Evolutionary conservation across 1,140 invertebrate species (phyloP), one percentile per base, ranked within the genome.

Genomic region (Leptestheria dahalacensis): DNA sequence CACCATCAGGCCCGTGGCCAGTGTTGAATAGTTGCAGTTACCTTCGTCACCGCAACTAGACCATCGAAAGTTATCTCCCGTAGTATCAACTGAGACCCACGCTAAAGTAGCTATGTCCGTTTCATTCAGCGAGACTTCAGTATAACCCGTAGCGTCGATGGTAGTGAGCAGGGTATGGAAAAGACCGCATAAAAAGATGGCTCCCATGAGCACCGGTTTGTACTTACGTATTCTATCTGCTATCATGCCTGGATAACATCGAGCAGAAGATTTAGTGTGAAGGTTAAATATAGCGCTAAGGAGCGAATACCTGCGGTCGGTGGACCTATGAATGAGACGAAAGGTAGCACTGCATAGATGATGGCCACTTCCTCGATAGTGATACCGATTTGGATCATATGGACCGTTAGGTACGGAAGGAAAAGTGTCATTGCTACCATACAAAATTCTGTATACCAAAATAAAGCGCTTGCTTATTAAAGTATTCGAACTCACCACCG

Each of bases 301-400:
- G 2, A 64, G 62, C n/a, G n/a, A n/a, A 77, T 74, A 83, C 82
- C 82, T 74, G 84, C 84, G 53, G 86, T 75, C 21, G 85, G 85
- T 23, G 85, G 84, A 65, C 84, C 85, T 48, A 88, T 68, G 66
- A 88, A 85, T 1, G 84, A 85, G 1, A 85, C 85, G 53, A 89
- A 82, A 12, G 87, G 86, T 64, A 90, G 74, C 11, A 86, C 80
- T 64, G 87, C 75, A 72, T 89, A 90, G 63, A 90, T 84, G 65
- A 88, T 80, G 48, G 85, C 84, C 63, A 88, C 86, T 75, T 91
- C 85, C 65, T 85, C 82, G 57, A 88, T 81, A 23, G 84, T 84
- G 25, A 91, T 73, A 60, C 87, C 88, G 68, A 91, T 82, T 68
- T 83, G 83, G 72, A 86, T 84, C 88, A 90, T 90, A 70, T 89